phyloP scores from a whole-genome alignment of 92 coral and sea anemone genomes.

The Scolanthus callimorphus region DNA sequence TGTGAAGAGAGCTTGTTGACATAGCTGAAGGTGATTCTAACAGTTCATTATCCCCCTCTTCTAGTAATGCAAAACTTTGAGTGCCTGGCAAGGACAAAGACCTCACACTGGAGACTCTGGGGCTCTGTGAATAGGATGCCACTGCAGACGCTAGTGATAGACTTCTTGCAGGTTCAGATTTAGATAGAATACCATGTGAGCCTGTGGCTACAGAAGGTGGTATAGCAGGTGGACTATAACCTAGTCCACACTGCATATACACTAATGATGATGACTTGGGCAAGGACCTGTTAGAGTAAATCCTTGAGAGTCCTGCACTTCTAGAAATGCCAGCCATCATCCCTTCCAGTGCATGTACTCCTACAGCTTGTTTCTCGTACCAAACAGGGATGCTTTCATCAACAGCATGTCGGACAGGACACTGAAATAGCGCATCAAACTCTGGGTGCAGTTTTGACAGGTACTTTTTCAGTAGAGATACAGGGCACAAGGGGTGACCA shows the following conservation, averaged over 20 bases:
- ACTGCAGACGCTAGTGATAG: conserved; percentile 14
- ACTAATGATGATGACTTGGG: conserved; percentile 28
- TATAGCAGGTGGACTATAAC: conserved; percentile 1
- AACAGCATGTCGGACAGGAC: conserved; percentile 33
- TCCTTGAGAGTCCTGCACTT: conserved; percentile 16
- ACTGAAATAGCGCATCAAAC: conserved; percentile 32
- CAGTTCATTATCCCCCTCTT: neutral
- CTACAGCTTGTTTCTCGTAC: conserved; percentile 46
- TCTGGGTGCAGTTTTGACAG: conserved; percentile 31
- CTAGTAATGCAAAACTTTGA: neutral
- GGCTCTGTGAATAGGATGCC: conserved; percentile 9
- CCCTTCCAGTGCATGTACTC: conserved; percentile 36
- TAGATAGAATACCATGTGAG: neutral
- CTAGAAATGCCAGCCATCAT: conserved; percentile 34
- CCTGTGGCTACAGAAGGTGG: neutral
- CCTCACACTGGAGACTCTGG: conserved; percentile 6
- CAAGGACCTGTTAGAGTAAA: conserved; percentile 21
- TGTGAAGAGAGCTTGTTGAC: neutral
- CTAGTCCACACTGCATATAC: conserved; percentile 40
- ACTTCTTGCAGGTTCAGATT: conserved; percentile 8
- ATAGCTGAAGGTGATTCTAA: neutral
- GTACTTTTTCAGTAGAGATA: conserved; percentile 32
- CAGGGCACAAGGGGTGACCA: conserved; percentile 43
- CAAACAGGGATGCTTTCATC: conserved; percentile 37
- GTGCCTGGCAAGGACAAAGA: neutral